phyloP scores from a whole-genome alignment of 1,140 invertebrate genomes.

The Heliconius nattereri region DNA sequence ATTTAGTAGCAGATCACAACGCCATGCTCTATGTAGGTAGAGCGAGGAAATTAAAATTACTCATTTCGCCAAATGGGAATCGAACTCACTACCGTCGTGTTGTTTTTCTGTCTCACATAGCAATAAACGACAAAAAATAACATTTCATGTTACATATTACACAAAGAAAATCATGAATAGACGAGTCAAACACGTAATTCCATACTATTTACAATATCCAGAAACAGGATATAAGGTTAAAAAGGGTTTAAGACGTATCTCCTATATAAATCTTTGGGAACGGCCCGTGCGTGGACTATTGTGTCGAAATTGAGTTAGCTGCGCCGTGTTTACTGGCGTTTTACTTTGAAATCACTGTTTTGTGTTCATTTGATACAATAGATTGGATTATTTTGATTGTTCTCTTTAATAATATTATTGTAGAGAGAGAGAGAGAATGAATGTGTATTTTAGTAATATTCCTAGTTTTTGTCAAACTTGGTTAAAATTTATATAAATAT shows the following conservation, averaged over 20 bases:
- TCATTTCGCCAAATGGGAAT: no score
- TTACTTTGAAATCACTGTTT: constrained; percentile 13
- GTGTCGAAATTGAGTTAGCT: constrained; percentile 41
- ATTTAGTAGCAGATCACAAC: background rate
- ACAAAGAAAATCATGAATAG: constrained; percentile 1
- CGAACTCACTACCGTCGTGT: no score
- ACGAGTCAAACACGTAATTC: background rate
- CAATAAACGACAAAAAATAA: no score
- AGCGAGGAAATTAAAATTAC: no score
- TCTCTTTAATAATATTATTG: no score
- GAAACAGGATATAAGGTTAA: constrained; percentile 31
- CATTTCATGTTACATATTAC: no score
- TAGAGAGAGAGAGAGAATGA: no score
- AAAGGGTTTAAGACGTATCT: constrained; percentile 62
- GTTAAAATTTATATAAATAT: no score
- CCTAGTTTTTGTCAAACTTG: no score
- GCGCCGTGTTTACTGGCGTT: constrained; percentile 32
- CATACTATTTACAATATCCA: constrained; percentile 6
- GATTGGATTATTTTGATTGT: background rate
- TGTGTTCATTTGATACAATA: background rate
- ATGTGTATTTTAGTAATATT: no score
- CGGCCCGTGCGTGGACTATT: constrained; percentile 43
- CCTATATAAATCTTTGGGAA: constrained; percentile 62
- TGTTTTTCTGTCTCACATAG: no score
- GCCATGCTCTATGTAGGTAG: no score